Conservation (phyloP, 64 coral and sea anemone genomes). For the Acropora yongei region DNA sequence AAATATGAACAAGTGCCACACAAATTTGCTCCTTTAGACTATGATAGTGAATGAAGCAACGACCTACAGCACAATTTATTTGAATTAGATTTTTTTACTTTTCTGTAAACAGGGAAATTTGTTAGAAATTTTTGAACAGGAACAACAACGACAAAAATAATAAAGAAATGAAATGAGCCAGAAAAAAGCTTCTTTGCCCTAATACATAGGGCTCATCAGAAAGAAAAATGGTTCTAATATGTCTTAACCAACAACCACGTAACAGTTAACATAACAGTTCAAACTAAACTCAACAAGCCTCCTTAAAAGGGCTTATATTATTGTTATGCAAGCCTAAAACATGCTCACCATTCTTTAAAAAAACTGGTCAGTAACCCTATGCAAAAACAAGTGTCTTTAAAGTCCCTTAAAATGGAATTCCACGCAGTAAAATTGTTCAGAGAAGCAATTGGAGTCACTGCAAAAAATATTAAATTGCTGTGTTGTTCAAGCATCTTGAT, state of each 20-base stretch:
- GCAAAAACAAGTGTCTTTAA: not conserved
- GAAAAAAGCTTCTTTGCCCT: not conserved
- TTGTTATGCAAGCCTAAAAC: not conserved
- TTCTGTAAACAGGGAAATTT: too few species aligned
- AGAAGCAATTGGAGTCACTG: conserved; percentile 37
- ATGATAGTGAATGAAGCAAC: not conserved
- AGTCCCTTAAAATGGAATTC: conserved; percentile 26
- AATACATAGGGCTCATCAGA: not conserved
- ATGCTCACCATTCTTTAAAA: not conserved
- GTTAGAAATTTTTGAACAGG: too few species aligned
- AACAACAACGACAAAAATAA: too few species aligned
- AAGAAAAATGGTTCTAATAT: not conserved
- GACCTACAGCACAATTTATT: not conserved
- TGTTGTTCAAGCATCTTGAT: conserved; percentile 43
- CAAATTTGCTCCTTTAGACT: not conserved
- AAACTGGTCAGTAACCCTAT: not conserved
- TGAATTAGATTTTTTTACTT: not conserved
- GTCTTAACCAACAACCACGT: not conserved
- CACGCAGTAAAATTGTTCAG: conserved; percentile 42
- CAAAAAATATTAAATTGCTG: conserved; percentile 20
- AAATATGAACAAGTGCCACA: conserved; percentile 4
- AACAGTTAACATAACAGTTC: not conserved
- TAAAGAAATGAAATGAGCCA: not conserved
- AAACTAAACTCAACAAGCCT: not conserved
- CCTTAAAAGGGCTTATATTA: not conserved